Conservation (phyloP, 1,140 invertebrate species). For the Orchestia grillus region DNA sequence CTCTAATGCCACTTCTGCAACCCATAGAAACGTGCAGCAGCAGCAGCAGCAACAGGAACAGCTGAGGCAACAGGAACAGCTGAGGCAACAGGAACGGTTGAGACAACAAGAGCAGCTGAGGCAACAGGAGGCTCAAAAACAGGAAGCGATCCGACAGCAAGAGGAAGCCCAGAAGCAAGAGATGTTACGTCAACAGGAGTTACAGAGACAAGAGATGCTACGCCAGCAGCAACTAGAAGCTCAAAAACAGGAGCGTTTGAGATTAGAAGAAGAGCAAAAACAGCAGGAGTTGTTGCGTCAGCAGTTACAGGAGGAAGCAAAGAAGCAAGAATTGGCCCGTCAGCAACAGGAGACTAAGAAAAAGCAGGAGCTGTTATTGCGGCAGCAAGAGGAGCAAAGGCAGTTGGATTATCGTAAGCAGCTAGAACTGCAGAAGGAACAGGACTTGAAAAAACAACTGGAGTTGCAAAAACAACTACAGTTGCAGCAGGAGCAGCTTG, state of each 20-base stretch:
- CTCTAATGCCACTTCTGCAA: constrained; percentile 57
- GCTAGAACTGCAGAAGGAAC: constrained; percentile 60
- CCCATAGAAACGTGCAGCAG: constrained; percentile 61
- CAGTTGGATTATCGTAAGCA: constrained; percentile 59
- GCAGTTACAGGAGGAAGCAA: constrained; percentile 58
- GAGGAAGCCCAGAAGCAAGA: constrained; percentile 53
- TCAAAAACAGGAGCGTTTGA: constrained; percentile 33
- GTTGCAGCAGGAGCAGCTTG: constrained; percentile 36
- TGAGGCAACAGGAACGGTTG: constrained; percentile 50
- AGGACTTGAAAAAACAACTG: constrained; percentile 56
- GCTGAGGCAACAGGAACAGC: constrained; percentile 55
- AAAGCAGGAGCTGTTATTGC: constrained; percentile 59
- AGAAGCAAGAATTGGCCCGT: constrained; percentile 58
- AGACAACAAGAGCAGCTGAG: constrained; percentile 49
- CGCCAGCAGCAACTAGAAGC: constrained; percentile 57
- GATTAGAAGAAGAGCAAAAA: constrained; percentile 58
- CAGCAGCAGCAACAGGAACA: constrained; percentile 47
- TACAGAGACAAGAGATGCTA: constrained; percentile 57
- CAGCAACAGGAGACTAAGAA: constrained; percentile 34
- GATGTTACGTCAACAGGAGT: constrained; percentile 60
- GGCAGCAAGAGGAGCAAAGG: constrained; percentile 61
- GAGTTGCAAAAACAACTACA: constrained; percentile 28
- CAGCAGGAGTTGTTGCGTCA: constrained; percentile 53
- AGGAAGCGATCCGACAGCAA: constrained; percentile 60
- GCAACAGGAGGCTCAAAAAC: constrained; percentile 39